phyloP scores from a whole-genome alignment of 2,797 vertebrate species.

The Champsocephalus gunnari region DNA sequence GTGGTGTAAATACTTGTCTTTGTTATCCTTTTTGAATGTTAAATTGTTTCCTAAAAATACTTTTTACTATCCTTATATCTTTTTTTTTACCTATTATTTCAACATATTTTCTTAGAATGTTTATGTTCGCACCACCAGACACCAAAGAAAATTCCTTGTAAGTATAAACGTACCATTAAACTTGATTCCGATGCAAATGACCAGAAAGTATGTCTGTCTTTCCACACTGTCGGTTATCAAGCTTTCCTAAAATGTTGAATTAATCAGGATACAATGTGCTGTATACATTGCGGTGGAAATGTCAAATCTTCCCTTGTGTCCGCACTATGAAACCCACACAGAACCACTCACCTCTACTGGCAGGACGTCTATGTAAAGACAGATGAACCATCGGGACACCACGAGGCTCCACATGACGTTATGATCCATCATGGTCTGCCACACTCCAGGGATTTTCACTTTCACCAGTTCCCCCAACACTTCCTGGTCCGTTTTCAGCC shows the following conservation, averaged over 20 bases:
- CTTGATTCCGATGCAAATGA: background rate
- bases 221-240: background rate
- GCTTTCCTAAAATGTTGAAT: background rate
- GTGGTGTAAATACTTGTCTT: no score
- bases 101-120: no score
- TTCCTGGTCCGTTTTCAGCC: constrained; percentile 95
- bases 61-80: no score
- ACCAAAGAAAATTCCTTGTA: no score
- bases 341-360: constrained; percentile 90
- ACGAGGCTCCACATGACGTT: constrained; percentile 94
- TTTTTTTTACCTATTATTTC: no score
- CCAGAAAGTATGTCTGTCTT: background rate
- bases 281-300: background rate
- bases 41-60: no score
- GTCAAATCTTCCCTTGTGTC: background rate
- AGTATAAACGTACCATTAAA: no score
- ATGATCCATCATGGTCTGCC: constrained; percentile 89
- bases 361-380: constrained; percentile 94
- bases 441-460: constrained; percentile 89
- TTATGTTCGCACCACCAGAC: no score
- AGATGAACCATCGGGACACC: constrained; percentile 97
- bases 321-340: background rate
- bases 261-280: background rate
- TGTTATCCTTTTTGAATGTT: no score
- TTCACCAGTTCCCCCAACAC: constrained; percentile 94